These are phyloP conservation scores for Phalacrocorax aristotelis DNA, from an alignment of 2,113 vertebrate species.

Conservation along the genomic window DNA sequence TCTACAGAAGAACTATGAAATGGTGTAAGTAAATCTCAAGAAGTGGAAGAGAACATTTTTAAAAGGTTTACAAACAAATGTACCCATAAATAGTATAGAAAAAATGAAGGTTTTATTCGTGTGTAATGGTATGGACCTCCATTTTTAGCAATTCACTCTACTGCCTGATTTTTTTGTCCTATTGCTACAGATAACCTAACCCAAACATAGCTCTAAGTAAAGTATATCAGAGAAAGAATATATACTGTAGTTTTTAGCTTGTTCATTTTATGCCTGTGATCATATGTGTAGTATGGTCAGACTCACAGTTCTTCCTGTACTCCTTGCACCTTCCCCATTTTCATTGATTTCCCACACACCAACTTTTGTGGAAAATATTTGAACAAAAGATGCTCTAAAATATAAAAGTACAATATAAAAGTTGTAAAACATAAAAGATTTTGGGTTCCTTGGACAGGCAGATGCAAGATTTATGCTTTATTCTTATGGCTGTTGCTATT, in stretches of 20 bases:
- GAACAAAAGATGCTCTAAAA: neutral
- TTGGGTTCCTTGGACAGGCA: neutral
- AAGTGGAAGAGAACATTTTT: slow-evolving; percentile 1
- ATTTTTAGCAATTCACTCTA: neutral
- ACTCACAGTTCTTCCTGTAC: neutral
- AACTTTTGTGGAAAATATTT: neutral
- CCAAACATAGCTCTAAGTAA: neutral
- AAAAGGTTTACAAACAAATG: slow-evolving; percentile 40
- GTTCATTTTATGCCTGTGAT: neutral
- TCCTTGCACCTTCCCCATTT: neutral
- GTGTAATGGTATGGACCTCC: neutral
- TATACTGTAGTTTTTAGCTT: neutral
- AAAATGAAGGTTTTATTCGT: neutral
- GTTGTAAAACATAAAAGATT: neutral
- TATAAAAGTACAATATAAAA: neutral
- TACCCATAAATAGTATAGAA: neutral
- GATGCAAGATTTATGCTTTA: neutral
- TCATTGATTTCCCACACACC: neutral
- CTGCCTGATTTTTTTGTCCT: neutral
- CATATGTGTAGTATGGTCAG: neutral
- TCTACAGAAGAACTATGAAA: neutral
- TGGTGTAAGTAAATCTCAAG: neutral
- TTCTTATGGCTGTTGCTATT: neutral
- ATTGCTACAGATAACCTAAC: neutral
- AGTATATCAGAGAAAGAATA: neutral